Conservation (phyloP, 1,140 invertebrate species). For the Sitodiplosis mosellana region DNA sequence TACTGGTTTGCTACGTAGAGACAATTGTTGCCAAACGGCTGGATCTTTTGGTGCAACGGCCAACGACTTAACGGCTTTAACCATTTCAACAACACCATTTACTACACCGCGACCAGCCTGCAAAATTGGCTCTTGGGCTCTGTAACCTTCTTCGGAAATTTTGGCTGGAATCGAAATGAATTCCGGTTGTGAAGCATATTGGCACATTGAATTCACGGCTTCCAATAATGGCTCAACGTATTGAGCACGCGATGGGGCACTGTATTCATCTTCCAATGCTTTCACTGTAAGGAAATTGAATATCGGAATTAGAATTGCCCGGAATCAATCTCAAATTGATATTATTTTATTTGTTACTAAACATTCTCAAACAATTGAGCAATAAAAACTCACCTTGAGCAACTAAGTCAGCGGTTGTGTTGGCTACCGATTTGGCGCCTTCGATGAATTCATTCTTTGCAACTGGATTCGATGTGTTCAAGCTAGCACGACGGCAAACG, state of each 20-base stretch:
- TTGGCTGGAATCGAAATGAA: constrained; percentile 82
- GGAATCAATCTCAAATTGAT: no score
- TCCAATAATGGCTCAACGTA: constrained; percentile 75
- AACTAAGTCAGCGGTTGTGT: constrained; percentile 84
- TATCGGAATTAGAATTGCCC: no score
- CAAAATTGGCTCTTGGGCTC: constrained; percentile 74
- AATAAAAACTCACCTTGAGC: no score
- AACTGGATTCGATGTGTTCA: constrained; percentile 79
- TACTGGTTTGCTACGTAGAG: constrained; percentile 83
- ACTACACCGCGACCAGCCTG: constrained; percentile 58
- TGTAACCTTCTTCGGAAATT: constrained; percentile 59
- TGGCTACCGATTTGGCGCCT: constrained; percentile 92
- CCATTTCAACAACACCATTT: constrained; percentile 40
- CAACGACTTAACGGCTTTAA: constrained; percentile 74
- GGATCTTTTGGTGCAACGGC: constrained; percentile 81
- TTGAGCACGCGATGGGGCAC: constrained; percentile 39
- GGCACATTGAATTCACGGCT: constrained; percentile 81
- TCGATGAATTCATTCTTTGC: constrained; percentile 95
- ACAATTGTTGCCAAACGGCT: constrained; percentile 81
- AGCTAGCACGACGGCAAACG: constrained; percentile 80
- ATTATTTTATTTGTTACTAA: no score
- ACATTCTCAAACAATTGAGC: no score
- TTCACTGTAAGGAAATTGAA: constrained; percentile 65
- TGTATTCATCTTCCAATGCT: constrained; percentile 69
- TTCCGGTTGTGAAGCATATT: constrained; percentile 83